Evolutionary conservation across 2,888 invertebrate species (phyloP), one percentile per base, ranked within the genome.

Genomic region (Lutraria lutraria): DNA sequence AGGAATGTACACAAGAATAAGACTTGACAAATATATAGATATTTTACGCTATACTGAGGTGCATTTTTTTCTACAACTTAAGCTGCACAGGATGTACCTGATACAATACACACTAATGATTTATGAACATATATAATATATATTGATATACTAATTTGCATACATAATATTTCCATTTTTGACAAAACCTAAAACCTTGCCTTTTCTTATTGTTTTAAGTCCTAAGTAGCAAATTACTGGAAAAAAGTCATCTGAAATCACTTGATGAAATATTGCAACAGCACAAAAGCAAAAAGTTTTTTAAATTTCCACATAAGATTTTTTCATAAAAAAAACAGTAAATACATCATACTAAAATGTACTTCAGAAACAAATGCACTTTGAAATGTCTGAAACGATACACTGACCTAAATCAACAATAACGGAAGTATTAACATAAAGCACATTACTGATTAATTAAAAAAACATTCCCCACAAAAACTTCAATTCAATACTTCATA

Each of bases 1-100:
- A 76, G 76, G 76, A 76, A 76, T 76, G 76, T 76, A 76, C 31
- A 72, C 29, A 76, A 76, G 29, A 76, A 25, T 76, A 25, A 31
- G 31, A 76, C n/a, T 16, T 31, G 76, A 34, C 76, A 19, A 34
- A 76, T 76, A 76, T 76, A 43, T 43, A 43, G 43, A 76, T 76
- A 76, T 13, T 34, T 76, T 31, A 76, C 76, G 29, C 31, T 34
- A 76, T 76, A 31, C 16, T 34, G 16, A 16, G 8, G 76, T 76
- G 76, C 76, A 34, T 76, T 10, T 63, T 2, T 31, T 76, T 15
- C 31, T 76, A 76, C 34, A 76, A 76, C 16, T 76, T 76, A 19
- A 76, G 21, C 10, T 76, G 16, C 31, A 76, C 31, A 72, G n/a
- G n/a, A 29, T 72, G 29, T 3, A 76, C 16, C 2, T 34, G 34